Evolutionary conservation across 2,113 vertebrate species (phyloP).

Genomic region (Oreochromis niloticus): DNA sequence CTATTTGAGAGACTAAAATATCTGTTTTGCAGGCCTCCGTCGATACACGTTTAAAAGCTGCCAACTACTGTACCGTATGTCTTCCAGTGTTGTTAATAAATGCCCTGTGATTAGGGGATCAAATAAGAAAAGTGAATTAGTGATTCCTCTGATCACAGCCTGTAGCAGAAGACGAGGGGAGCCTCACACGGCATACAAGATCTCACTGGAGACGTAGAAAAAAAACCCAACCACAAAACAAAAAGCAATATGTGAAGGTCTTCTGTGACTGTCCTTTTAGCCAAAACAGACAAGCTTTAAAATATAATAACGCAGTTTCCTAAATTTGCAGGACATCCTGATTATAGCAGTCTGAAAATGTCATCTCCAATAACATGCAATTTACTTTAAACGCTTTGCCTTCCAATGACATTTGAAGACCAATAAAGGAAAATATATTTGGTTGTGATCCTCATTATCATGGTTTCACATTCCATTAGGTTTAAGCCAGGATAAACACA

Average conservation of each 20-base stretch:
- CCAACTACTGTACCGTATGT: constrained; percentile 34
- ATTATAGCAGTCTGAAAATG: background rate
- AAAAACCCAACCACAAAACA: background rate
- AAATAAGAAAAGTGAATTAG: constrained; percentile 61
- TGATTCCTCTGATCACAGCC: constrained; percentile 63
- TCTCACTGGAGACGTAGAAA: background rate
- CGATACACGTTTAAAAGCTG: constrained; percentile 22
- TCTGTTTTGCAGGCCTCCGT: constrained; percentile 33
- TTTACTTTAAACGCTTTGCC: background rate
- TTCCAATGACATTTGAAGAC: constrained; percentile 27
- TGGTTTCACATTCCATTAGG: constrained; percentile 17
- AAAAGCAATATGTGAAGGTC: background rate
- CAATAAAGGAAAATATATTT: constrained; percentile 12
- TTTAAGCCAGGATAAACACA: constrained; percentile 10
- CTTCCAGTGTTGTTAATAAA: constrained; percentile 65
- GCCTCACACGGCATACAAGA: constrained; percentile 24
- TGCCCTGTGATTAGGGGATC: constrained; percentile 68
- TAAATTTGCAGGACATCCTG: background rate
- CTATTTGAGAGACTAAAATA: constrained; percentile 53
- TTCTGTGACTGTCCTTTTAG: background rate
- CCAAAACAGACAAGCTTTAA: background rate
- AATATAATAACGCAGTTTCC: background rate
- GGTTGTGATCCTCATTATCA: background rate
- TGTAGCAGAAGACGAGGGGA: constrained; percentile 26
- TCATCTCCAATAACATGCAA: background rate